Conservation (phyloP, 2,888 invertebrate species). For the Caenorhabditis imperialis region DNA sequence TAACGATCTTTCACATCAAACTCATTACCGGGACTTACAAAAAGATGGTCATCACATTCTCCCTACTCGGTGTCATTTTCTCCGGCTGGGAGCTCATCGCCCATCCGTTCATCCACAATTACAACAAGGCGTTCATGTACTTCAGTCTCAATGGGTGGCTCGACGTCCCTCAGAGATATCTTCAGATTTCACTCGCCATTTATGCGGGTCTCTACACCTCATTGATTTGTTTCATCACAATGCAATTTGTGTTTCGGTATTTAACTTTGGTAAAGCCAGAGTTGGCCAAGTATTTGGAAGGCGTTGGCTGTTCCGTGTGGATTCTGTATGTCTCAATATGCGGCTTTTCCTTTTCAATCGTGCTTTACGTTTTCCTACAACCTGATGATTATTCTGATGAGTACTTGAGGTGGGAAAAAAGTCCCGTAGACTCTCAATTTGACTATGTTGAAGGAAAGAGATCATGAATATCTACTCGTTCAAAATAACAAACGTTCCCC, state of each 20-base stretch:
- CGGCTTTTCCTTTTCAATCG: not conserved
- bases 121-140: constrained; percentile 5
- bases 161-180: not conserved
- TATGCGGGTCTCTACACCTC: constrained; percentile 5
- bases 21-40: constrained; percentile 6
- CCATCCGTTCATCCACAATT: constrained; percentile 12
- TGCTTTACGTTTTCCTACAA: not conserved
- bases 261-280: constrained; percentile 1
- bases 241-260: constrained; percentile 5
- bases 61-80: not conserved
- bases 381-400: constrained; percentile 13
- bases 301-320: not conserved
- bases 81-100: constrained; percentile 7
- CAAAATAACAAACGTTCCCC: no score
- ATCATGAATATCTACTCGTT: no score
- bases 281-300: not conserved
- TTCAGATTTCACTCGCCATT: not conserved
- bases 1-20: constrained; percentile 6
- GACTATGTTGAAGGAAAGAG: no score
- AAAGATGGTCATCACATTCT: constrained; percentile 2
- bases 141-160: constrained; percentile 10
- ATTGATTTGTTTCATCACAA: not conserved
- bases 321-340: not conserved
- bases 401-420: constrained; percentile 10
- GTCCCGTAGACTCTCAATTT: no score